Conservation (phyloP, 2,113 vertebrate genomes). For the Vidua chalybeata region DNA sequence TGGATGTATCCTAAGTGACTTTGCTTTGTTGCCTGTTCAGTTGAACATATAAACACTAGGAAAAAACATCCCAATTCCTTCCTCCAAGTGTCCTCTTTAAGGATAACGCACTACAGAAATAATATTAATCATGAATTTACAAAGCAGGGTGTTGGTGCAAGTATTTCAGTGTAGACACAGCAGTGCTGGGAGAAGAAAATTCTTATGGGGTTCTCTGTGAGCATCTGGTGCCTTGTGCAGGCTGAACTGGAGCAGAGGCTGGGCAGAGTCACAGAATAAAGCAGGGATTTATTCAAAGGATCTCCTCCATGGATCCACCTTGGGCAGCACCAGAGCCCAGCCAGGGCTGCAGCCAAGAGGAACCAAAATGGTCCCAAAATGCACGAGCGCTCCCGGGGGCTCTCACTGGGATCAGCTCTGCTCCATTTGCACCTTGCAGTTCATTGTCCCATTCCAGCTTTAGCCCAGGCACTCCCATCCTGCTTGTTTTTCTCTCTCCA, state of each 20-base stretch:
- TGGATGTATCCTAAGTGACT: too few relatives aligned
- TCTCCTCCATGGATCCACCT: too few relatives aligned
- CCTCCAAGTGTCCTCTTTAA: not conserved
- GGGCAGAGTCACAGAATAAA: not conserved
- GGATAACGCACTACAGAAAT: fast-evolving
- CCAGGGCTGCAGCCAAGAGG: too few relatives aligned
- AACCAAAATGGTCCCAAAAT: too few relatives aligned
- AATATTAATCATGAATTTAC: not conserved
- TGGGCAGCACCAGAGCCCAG: too few relatives aligned
- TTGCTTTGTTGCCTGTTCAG: not conserved
- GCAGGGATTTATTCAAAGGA: too few relatives aligned
- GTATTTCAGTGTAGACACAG: not conserved
- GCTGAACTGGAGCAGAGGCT: not conserved
- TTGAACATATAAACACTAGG: not conserved
- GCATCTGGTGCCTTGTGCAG: not conserved
- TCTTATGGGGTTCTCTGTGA: not conserved
- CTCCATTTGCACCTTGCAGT: too few relatives aligned
- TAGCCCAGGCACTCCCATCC: too few relatives aligned
- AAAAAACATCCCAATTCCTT: not conserved
- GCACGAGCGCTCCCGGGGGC: too few relatives aligned
- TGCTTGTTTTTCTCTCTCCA: too few relatives aligned
- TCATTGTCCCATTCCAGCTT: too few relatives aligned
- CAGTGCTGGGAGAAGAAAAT: not conserved
- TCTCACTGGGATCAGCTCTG: too few relatives aligned
- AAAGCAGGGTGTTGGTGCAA: not conserved